Evolutionary conservation across 2,888 invertebrate species (phyloP).

Genomic region (Dermolepida albohirtum): DNA sequence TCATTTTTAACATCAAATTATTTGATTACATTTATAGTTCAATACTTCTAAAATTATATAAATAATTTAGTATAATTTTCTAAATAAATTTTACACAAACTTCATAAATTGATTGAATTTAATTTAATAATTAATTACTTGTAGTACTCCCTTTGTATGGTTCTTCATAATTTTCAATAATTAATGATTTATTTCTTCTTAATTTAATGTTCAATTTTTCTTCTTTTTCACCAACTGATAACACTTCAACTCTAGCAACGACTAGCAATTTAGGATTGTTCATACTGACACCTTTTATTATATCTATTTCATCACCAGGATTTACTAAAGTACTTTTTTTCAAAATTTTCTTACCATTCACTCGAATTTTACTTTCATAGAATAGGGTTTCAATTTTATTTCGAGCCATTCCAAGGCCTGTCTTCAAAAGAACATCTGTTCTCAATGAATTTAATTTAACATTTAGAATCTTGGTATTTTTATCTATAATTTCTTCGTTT

Average conservation of each 20-base stretch:
- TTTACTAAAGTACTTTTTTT: conserved; percentile 80
- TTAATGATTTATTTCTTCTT: conserved; percentile 75
- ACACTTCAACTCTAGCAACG: conserved; percentile 76
- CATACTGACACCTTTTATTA: conserved; percentile 75
- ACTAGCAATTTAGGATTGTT: conserved; percentile 77
- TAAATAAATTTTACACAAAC: not conserved
- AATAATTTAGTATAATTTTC: not conserved
- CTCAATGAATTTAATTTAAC: conserved; percentile 75
- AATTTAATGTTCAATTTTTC: conserved; percentile 72
- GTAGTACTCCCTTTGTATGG: conserved; percentile 62
- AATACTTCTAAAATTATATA: not conserved
- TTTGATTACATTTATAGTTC: too few relatives aligned
- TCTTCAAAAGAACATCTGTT: conserved; percentile 77
- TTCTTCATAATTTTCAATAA: conserved; percentile 79
- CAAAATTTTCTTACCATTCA: conserved; percentile 80
- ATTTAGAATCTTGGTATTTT: conserved; percentile 75
- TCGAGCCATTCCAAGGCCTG: conserved; percentile 76
- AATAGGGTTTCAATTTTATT: conserved; percentile 85
- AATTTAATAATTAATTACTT: not conserved
- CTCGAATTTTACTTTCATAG: conserved; percentile 82
- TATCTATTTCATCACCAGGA: conserved; percentile 81
- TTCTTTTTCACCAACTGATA: conserved; percentile 68
- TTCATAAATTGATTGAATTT: not conserved
- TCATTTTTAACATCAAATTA: not conserved
- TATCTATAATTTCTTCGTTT: conserved; percentile 65